phyloP scores from a whole-genome alignment of 1,140 invertebrate species.

The Calliphora vicina region DNA sequence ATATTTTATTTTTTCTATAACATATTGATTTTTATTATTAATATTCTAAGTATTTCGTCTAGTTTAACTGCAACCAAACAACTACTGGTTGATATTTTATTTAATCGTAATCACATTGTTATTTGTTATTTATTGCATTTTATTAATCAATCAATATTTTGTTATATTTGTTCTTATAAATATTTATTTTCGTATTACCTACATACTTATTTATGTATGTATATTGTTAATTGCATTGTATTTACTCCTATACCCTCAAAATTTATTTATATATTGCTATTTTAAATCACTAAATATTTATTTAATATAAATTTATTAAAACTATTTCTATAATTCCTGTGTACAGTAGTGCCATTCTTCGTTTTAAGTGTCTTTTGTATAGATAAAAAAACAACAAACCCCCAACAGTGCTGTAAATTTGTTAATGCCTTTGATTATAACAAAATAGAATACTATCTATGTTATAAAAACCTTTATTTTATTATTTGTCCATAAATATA shows the following conservation, averaged over 20 bases:
- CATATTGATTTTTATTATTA: not conserved
- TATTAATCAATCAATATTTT: not conserved
- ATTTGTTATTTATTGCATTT: constrained; percentile 1
- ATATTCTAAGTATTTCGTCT: no score
- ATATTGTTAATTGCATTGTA: not conserved
- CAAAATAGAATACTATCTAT: not conserved
- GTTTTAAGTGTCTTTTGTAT: not conserved
- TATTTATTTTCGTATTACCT: not conserved
- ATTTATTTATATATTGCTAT: not conserved
- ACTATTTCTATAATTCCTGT: not conserved
- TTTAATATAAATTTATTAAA: not conserved
- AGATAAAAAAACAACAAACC: not conserved
- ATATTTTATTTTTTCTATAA: not conserved
- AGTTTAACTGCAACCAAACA: no score
- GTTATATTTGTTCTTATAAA: not conserved
- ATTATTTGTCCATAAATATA: not conserved
- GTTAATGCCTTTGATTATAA: constrained; percentile 3
- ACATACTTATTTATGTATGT: not conserved
- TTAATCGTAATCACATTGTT: not conserved
- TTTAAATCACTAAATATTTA: not conserved
- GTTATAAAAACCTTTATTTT: not conserved
- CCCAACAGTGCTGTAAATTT: not conserved
- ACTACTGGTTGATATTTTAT: no score
- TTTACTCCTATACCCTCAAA: no score
- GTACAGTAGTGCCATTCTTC: not conserved